Percentiles rank a stretch among this genome's conserved stretches.
Evolutionary conservation across 2,797 vertebrate species (phyloP).

Genomic region (Protosalanx chinensis): DNA sequence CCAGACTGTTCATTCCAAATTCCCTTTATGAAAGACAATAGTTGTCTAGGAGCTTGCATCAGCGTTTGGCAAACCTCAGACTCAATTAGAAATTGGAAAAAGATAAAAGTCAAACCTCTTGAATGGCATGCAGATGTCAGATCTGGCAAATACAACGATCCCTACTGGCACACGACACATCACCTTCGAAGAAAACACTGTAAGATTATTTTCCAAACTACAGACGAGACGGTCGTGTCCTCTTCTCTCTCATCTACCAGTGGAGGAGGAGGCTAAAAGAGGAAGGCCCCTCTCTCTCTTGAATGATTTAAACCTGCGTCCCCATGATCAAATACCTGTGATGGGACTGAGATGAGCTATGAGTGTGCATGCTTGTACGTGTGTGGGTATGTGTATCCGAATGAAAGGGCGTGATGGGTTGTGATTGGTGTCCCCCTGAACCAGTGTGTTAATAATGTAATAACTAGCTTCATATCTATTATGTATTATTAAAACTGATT

Average conservation of each 20-base stretch:
- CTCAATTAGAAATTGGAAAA: too few relatives aligned
- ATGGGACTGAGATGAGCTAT: conserved; percentile 22
- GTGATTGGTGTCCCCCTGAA: conserved; percentile 36
- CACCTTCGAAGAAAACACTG: neutral
- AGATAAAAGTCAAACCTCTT: neutral
- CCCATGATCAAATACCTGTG: conserved; percentile 38
- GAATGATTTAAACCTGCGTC: conserved; percentile 47
- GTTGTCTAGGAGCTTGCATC: too few relatives aligned
- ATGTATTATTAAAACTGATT: conserved; percentile 64
- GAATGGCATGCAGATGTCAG: neutral
- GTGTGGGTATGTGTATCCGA: conserved; percentile 9
- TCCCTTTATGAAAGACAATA: neutral
- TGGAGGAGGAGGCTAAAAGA: conserved; percentile 27
- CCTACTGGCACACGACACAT: neutral
- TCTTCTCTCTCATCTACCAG: neutral
- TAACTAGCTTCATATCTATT: conserved; percentile 51
- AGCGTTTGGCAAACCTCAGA: too few relatives aligned
- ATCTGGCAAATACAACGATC: neutral
- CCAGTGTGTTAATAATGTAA: conserved; percentile 61
- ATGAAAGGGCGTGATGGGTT: conserved; percentile 30
- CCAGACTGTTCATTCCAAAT: too few relatives aligned
- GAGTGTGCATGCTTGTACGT: conserved; percentile 27
- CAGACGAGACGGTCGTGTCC: conserved; percentile 24
- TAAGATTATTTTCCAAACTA: neutral
- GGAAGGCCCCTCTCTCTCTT: conserved; percentile 8